phyloP scores from a whole-genome alignment of 2,888 invertebrate genomes.

The Pseudococcus viburni region DNA sequence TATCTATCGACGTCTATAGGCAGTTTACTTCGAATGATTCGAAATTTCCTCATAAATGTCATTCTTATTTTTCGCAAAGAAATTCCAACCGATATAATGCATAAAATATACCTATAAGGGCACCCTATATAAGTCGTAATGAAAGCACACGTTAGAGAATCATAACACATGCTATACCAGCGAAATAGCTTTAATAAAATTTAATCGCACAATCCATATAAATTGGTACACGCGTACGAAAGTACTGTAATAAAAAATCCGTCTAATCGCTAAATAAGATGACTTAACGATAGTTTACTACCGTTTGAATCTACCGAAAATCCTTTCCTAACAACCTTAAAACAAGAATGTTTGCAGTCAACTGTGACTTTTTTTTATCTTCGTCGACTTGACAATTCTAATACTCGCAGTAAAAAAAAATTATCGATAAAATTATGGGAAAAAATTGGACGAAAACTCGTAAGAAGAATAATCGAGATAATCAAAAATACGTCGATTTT shows the following conservation, averaged over 20 bases:
- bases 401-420: neutral
- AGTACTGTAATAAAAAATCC: slow-evolving; percentile 24
- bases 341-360: neutral
- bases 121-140: slow-evolving; percentile 27
- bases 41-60: neutral
- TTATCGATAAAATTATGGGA: neutral
- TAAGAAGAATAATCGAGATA: neutral
- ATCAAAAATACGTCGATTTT: neutral
- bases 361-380: neutral
- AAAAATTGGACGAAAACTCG: neutral
- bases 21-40: neutral
- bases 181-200: slow-evolving; percentile 45
- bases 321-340: neutral
- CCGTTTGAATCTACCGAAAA: slow-evolving; percentile 23
- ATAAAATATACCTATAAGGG: neutral
- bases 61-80: neutral
- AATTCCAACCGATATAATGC: slow-evolving; percentile 3
- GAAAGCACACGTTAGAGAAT: slow-evolving; percentile 33
- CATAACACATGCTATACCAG: slow-evolving; percentile 14
- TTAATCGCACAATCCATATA: slow-evolving; percentile 31
- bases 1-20: neutral
- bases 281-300: slow-evolving; percentile 43
- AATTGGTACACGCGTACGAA: slow-evolving; percentile 1
- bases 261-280: slow-evolving; percentile 46
- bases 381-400: neutral